These are phyloP conservation scores for Cnemophilus loriae DNA, from an alignment of 2,113 vertebrate genomes.

Conservation along the genomic window DNA sequence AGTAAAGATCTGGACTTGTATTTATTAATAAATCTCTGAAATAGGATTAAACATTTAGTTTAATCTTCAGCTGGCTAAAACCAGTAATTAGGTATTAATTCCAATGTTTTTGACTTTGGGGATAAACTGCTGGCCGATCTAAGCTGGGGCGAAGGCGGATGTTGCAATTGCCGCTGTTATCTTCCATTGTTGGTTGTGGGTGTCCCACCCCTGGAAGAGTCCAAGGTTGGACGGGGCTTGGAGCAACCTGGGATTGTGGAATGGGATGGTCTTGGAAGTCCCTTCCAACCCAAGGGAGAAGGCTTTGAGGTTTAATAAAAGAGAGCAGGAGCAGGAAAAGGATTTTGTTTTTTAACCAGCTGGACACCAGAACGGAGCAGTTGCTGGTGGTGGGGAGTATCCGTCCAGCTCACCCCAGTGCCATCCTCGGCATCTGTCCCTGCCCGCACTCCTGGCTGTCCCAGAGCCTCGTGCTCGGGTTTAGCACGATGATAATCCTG, in stretches of 20 bases:
- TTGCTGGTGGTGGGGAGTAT: background rate
- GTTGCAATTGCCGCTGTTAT: background rate
- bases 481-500: background rate
- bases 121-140: background rate
- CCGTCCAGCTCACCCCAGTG: fast-evolving
- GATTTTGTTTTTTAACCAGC: fast-evolving
- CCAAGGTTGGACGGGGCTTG: background rate
- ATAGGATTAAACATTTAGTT: background rate
- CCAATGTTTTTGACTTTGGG: background rate
- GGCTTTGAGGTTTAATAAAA: background rate
- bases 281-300: background rate
- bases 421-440: background rate
- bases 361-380: fast-evolving
- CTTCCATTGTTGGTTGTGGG: background rate
- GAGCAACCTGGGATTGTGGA: background rate
- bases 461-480: background rate
- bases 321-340: background rate
- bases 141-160: fast-evolving
- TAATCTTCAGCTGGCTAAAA: background rate
- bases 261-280: background rate
- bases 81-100: background rate
- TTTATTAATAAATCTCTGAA: background rate
- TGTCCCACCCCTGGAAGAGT: background rate
- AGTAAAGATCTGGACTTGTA: background rate
- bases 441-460: background rate